These are phyloP conservation scores for Patella pellucida DNA, from an alignment of 2,888 invertebrate genomes.

Conservation along the genomic window DNA sequence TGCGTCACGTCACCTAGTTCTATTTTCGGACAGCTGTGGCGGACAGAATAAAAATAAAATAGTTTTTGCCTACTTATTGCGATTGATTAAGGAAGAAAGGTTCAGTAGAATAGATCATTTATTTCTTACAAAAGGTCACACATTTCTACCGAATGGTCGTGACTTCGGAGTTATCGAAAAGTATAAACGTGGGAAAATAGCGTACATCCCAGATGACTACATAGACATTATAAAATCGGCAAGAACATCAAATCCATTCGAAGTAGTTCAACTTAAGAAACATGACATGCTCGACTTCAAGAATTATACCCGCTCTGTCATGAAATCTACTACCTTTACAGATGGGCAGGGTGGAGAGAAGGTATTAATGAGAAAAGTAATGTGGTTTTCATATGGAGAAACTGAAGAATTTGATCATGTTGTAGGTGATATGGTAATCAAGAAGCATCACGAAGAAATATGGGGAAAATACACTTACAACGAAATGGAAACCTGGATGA, in stretches of 20 bases:
- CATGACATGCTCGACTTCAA: background rate
- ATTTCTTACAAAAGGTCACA: background rate
- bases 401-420: background rate
- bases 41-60: background rate
- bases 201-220: background rate
- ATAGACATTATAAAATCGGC: background rate
- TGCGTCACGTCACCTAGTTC: background rate
- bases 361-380: background rate
- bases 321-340: background rate
- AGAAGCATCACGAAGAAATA: background rate
- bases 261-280: background rate
- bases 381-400: background rate
- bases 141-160: background rate
- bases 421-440: background rate
- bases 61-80: background rate
- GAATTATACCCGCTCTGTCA: background rate
- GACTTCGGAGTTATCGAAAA: background rate
- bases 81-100: background rate
- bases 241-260: background rate
- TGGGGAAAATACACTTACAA: background rate
- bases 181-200: background rate
- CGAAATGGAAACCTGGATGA: background rate
- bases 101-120: background rate
- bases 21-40: background rate
- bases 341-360: background rate